Base-by-base conservation (phyloP, 30 jellyfish, hydroid and myxozoan genomes). In the Cassiopea xamachana region DNA sequence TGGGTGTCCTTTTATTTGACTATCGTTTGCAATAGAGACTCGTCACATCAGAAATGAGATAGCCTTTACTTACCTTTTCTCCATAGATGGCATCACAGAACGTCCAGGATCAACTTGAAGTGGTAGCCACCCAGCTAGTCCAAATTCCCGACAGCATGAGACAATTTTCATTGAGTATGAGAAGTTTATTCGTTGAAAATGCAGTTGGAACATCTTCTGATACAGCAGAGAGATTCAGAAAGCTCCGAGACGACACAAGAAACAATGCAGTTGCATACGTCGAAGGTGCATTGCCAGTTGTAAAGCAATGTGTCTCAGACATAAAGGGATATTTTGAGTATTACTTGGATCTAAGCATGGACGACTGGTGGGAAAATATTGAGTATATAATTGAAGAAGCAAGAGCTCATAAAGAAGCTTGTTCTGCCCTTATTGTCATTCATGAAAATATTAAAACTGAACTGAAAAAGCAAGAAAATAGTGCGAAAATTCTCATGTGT, bases 311-410 rank as follows among this genome's bases (percentile, higher is more conserved):
- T 44, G 81, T 86, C n/a, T 19, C 87, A 4, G 81, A 74, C 73
- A 60, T 86, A 43, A 68, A 67, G 48, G 87, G 58, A 46, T 86
- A 73, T 19, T 86, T 73, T 44, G 93, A 86, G 19, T 73, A 86
- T 60, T 73, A 73, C 87, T n/a, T 17, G 7, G 87, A 77, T 13
- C 64, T 86, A 19, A 51, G 48, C 59, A 58, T 45, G 48, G 87
- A 86, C 49, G 87, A 86, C n/a, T 86, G 93, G 93, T 73, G 93
- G 87, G 93, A 72, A 39, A 50, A 72, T 16, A 51, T 86, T 44
- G 93, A 72, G 15, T 87, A 73, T 64, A 74, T 86, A 62, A 73
- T 75, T 6, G 93, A 43, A 75, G 88, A 73, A 2, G 81, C 93
- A 74, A 47, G 27, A 0, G 73, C 47, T 13, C 93, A 86, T 75